Evolutionary conservation across 2,888 invertebrate species (phyloP), one percentile per base, ranked within the genome.

Genomic region (Erebia ligea): DNA sequence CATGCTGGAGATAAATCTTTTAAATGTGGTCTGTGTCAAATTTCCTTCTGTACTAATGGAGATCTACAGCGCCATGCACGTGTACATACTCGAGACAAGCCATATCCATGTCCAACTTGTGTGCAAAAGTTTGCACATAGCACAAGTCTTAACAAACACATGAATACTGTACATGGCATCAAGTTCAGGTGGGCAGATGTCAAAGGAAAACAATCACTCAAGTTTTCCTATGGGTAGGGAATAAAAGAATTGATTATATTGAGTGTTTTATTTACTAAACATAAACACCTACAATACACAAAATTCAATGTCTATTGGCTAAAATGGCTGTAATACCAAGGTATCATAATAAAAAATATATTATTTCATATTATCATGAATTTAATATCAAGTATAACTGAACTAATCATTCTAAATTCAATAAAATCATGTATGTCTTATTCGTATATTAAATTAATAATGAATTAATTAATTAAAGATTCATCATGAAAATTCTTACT

Each of bases 81-180:
- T 6, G 91, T 90, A 42, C 93, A 93, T 76, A 89, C 90, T 0
- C 84, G 86, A 0, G 90, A 91, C 56, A 93, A 93, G 75, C 92
- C 89, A 4, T 93, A 86, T 76, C 76, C 84, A 0, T 94, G 93
- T 71, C 88, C 89, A 0, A 83, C 85, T 45, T 94, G 93, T 69
- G 77, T 84, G 1, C 90, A 91, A 73, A 83, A 83, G 57, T 93
- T 93, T 73, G 83, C 87, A 21, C 89, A 92, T 69, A 92, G 92
- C 72, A 84, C 90, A 21, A 92, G 91, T 74, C 82, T 93, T 3
- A 93, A 93, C 77, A 93, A 91, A 78, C 93, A 94, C 75, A 90
- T 93, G 88, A 84, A 84, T 52, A 85, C 84, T 42, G 81, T 89
- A 1, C 93, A 94, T 77, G 87, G 89, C 34, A 79, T 91, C 17